Percentiles rank a stretch among this genome's conserved stretches.
phyloP scores from a whole-genome alignment of 2,113 vertebrate species.

The Odocoileus hemionus region DNA sequence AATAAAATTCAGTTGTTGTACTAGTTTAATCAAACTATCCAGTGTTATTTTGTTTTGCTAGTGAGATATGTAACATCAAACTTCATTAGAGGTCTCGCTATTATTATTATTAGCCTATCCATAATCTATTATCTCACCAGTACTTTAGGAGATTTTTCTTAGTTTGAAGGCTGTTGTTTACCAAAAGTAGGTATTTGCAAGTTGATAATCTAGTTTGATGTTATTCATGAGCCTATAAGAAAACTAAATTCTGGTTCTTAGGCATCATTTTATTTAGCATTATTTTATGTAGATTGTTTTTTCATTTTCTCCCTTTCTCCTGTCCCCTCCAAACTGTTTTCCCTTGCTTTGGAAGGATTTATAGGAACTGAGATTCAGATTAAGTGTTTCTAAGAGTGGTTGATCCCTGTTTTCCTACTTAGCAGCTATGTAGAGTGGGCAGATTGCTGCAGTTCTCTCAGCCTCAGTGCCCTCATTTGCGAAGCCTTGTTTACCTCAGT shows the following conservation, averaged over 20 bases:
- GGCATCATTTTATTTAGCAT: neutral
- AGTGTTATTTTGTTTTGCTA: neutral
- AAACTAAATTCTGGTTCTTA: neutral
- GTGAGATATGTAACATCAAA: neutral
- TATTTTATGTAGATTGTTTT: neutral
- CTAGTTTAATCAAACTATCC: neutral
- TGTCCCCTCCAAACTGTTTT: neutral
- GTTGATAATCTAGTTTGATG: neutral
- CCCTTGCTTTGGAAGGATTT: neutral
- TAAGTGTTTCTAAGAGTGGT: neutral
- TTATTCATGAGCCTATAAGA: neutral
- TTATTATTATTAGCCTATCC: neutral
- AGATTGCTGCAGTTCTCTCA: neutral
- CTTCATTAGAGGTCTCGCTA: neutral
- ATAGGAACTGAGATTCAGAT: neutral
- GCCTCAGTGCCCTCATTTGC: neutral
- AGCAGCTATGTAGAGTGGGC: fast-evolving
- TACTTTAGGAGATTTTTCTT: neutral
- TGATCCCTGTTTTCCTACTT: neutral
- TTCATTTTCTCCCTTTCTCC: neutral
- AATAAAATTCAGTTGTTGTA: neutral
- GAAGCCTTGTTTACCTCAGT: neutral
- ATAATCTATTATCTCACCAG: neutral
- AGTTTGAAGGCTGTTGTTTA: neutral
- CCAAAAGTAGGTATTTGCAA: neutral